phyloP scores from a whole-genome alignment of 2,797 vertebrate genomes.

The Rousettus madagascariensis region DNA sequence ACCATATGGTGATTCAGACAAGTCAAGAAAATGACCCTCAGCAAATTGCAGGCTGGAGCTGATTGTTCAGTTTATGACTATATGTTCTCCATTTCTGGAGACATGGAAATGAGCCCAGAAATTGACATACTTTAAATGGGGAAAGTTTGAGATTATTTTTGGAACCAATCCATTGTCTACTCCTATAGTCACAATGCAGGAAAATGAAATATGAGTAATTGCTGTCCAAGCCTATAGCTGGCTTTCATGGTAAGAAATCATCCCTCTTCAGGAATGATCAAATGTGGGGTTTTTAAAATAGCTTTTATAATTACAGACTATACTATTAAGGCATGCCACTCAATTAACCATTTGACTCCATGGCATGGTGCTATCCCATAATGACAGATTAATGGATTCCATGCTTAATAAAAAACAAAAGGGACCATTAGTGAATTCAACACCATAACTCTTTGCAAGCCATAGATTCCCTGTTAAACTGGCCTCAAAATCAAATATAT shows the following conservation, averaged over 20 bases:
- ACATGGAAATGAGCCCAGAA: conserved; percentile 43
- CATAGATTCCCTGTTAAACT: conserved; percentile 36
- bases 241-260: conserved; percentile 62
- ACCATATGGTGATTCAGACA: conserved; percentile 25
- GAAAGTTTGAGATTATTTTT: conserved; percentile 65
- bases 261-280: conserved; percentile 54
- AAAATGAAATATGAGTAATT: conserved; percentile 63
- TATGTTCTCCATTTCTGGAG: conserved; percentile 45
- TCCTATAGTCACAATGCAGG: conserved; percentile 32
- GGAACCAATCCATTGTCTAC: conserved; percentile 52
- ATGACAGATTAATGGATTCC: conserved; percentile 72
- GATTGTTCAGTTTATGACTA: neutral
- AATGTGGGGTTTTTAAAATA: conserved; percentile 70
- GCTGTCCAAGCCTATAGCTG: conserved; percentile 8
- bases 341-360: conserved; percentile 51
- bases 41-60: neutral
- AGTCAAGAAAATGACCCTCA: conserved; percentile 41
- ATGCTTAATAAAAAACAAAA: conserved; percentile 67
- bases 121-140: conserved; percentile 27
- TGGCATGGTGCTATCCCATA: conserved; percentile 33
- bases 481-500: conserved; percentile 54
- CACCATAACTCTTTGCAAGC: neutral
- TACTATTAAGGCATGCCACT: conserved; percentile 58
- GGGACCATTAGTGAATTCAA: conserved; percentile 54
- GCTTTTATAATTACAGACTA: conserved; percentile 66